phyloP scores from a whole-genome alignment of 2,888 invertebrate species.

The Drosophila flavopinicola region DNA sequence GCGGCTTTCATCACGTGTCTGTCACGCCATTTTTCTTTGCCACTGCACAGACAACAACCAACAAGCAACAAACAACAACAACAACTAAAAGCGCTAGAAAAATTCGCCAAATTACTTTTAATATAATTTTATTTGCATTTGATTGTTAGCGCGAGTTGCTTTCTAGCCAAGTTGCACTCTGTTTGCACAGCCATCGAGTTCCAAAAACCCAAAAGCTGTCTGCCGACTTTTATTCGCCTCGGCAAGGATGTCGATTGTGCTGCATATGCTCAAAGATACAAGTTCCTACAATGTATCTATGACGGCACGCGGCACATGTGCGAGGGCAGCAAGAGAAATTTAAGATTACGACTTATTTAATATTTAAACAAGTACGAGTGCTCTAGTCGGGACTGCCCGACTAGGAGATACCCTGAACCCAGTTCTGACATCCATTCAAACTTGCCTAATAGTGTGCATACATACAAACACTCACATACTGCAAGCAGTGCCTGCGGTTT shows the following conservation, averaged over 20 bases:
- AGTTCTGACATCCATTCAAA: no score
- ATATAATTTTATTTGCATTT: conserved; percentile 74
- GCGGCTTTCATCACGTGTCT: conserved; percentile 50
- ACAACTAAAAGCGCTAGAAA: conserved; percentile 22
- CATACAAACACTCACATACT: no score
- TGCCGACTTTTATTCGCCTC: conserved; percentile 40
- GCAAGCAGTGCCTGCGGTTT: no score
- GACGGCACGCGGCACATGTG: conserved; percentile 14
- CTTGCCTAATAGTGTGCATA: no score
- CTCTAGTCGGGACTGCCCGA: no score
- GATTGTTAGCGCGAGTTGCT: conserved; percentile 41
- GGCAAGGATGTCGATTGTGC: conserved; percentile 60
- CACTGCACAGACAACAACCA: conserved; percentile 17
- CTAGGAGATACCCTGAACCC: no score
- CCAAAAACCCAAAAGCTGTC: conserved; percentile 55
- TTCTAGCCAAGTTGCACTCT: conserved; percentile 26
- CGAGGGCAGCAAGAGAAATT: conserved; percentile 14
- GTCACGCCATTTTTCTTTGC: conserved; percentile 39
- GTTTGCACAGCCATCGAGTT: conserved; percentile 25
- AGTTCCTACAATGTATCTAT: conserved; percentile 25
- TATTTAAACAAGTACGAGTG: no score
- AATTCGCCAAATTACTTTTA: conserved; percentile 71
- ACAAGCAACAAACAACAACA: conserved; percentile 14
- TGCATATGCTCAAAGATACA: conserved; percentile 45
- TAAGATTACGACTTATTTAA: no score